phyloP scores from a whole-genome alignment of 2,797 vertebrate species.

The Acropternis orthonyx region DNA sequence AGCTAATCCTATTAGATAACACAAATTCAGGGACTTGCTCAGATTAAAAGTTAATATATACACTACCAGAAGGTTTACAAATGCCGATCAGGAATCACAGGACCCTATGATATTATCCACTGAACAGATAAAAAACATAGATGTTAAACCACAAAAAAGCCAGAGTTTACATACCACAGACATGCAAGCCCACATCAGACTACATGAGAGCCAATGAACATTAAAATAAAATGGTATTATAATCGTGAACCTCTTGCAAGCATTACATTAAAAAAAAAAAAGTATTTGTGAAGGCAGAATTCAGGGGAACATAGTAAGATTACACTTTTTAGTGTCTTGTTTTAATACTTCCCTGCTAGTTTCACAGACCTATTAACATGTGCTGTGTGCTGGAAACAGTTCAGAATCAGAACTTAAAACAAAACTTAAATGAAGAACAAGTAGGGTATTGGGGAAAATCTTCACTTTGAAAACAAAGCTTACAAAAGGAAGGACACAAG shows the following conservation, averaged over 20 bases:
- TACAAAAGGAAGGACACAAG: accelerated
- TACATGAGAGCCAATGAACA: accelerated
- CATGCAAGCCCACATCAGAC: not conserved
- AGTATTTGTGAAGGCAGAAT: not conserved
- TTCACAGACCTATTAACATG: not conserved
- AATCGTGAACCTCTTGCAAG: not conserved
- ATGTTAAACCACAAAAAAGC: not conserved
- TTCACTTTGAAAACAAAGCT: not conserved
- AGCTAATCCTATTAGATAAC: not conserved
- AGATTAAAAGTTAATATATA: not conserved
- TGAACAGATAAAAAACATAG: not conserved
- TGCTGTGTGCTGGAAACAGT: not conserved
- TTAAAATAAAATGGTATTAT: not conserved
- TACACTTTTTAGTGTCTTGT: not conserved
- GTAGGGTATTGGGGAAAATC: not conserved
- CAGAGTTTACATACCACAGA: not conserved
- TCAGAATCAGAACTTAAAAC: not conserved
- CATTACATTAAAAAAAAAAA: not conserved
- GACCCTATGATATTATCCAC: not conserved
- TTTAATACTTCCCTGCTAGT: not conserved
- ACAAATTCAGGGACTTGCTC: not conserved
- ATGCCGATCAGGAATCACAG: not conserved
- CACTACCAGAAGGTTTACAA: accelerated
- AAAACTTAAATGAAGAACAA: not conserved
- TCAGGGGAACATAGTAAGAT: not conserved